phyloP scores from a whole-genome alignment of 1,140 invertebrate genomes.

The Orchestia grillus region DNA sequence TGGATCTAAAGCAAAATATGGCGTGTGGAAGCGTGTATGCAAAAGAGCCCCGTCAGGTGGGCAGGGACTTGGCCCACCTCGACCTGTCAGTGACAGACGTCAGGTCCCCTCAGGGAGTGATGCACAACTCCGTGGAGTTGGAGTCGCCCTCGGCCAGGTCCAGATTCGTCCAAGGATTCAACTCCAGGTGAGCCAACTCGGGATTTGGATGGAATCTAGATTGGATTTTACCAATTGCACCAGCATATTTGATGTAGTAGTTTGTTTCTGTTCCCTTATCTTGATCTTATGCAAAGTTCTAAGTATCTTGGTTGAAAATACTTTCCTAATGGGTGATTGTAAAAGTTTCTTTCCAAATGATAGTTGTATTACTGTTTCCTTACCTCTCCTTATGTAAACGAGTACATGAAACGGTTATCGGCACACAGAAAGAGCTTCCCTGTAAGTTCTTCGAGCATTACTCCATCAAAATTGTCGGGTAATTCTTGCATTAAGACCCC shows the following conservation, averaged over 20 bases:
- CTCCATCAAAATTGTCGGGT: neutral
- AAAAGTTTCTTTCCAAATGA: neutral
- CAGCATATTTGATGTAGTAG: neutral
- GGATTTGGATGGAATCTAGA: neutral
- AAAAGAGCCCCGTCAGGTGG: neutral
- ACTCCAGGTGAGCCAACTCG: neutral
- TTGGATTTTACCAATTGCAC: neutral
- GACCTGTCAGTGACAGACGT: neutral
- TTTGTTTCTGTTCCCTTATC: neutral
- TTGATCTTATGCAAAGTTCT: neutral
- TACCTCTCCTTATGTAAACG: neutral
- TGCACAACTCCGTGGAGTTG: neutral
- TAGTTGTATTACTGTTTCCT: neutral
- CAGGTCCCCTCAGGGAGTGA: neutral
- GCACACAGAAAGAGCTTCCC: neutral
- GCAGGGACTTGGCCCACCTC: constrained; percentile 28
- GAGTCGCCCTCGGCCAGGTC: neutral
- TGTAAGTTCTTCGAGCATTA: neutral
- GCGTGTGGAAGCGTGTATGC: constrained; percentile 22
- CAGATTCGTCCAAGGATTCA: neutral
- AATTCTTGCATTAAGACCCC: too few species aligned
- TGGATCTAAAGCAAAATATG: too few species aligned
- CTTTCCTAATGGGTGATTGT: neutral
- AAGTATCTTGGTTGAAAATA: neutral
- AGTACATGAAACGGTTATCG: neutral